phyloP scores from a whole-genome alignment of 2,888 invertebrate species.

The Drosophila koepferae region DNA sequence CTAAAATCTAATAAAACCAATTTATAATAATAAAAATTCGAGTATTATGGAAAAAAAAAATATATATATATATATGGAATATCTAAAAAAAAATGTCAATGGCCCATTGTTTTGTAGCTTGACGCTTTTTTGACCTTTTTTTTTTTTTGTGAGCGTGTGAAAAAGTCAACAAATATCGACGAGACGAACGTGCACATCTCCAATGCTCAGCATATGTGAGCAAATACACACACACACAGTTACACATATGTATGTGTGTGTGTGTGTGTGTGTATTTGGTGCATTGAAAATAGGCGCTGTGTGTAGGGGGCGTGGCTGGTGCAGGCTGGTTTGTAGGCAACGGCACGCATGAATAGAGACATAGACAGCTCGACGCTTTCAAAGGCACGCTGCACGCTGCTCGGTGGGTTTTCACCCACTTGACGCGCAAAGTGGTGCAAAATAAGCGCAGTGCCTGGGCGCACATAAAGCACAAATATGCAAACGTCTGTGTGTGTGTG shows the following conservation, averaged over 20 bases:
- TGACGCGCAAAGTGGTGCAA: conserved; percentile 77
- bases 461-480: conserved; percentile 48
- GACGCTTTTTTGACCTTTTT: not conserved
- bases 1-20: not conserved
- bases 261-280: conserved; percentile 22
- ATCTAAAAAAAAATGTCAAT: conserved; percentile 28
- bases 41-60: conserved; percentile 21
- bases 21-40: conserved; percentile 25
- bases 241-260: not conserved
- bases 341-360: conserved; percentile 57
- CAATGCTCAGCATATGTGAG: conserved; percentile 29
- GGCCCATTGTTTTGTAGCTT: conserved; percentile 15
- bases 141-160: conserved; percentile 30
- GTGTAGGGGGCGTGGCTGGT: not conserved
- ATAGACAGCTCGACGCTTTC: conserved; percentile 63
- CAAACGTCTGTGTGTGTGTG: conserved; percentile 14
- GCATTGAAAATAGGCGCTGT: conserved; percentile 45
- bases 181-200: conserved; percentile 53
- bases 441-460: conserved; percentile 61
- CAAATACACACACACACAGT: not conserved
- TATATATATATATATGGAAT: not conserved
- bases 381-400: conserved; percentile 55
- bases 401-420: conserved; percentile 74
- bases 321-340: conserved; percentile 13
- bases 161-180: conserved; percentile 49